Conservation (phyloP, 2,113 vertebrate genomes). For the Chamaea fasciata region DNA sequence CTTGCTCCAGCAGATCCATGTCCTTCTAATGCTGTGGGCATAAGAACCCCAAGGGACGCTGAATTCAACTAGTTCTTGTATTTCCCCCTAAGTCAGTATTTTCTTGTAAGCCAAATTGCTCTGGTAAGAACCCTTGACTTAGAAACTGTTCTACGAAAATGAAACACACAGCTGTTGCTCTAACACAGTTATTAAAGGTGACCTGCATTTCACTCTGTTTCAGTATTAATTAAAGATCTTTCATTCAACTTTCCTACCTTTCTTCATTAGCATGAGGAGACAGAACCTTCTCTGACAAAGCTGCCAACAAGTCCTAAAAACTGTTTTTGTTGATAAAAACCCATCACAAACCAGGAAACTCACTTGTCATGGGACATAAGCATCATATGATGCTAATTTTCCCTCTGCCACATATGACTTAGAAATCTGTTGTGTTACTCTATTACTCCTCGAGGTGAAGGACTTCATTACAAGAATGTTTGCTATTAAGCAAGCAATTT, state of each 20-base stretch:
- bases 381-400: neutral
- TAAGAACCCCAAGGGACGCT: accelerated
- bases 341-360: neutral
- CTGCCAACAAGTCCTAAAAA: neutral
- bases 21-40: neutral
- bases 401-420: neutral
- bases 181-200: neutral
- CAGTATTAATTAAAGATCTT: conserved; percentile 24
- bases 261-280: neutral
- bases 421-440: neutral
- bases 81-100: neutral
- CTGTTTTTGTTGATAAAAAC: neutral
- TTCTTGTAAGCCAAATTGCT: neutral
- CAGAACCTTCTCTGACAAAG: neutral
- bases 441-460: neutral
- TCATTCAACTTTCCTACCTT: neutral
- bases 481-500: neutral
- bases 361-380: neutral
- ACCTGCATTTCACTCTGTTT: conserved; percentile 11
- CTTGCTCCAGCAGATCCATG: neutral
- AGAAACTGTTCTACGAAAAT: neutral
- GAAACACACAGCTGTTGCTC: neutral
- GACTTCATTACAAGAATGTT: neutral
- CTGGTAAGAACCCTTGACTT: neutral
- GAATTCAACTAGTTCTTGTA: neutral